A percentile compares a stretch with the other conserved stretches of the same genome.
Conservation (phyloP, 2,888 invertebrate genomes). For the Campopleginae sp. region DNA sequence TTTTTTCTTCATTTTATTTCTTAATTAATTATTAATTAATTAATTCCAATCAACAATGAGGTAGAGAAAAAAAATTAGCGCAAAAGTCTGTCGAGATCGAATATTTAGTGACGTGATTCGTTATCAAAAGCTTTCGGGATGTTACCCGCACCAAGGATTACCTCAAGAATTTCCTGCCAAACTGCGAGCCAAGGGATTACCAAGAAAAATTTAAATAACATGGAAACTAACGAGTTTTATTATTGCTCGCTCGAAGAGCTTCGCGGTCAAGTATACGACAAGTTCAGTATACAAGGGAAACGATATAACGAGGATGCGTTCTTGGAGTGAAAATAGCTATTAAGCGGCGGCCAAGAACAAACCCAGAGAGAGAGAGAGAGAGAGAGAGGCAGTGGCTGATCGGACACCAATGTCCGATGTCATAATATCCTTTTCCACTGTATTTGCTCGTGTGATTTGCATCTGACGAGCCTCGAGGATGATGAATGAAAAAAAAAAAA, state of each 20-base stretch:
- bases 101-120: not conserved
- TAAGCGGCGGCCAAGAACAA: constrained; percentile 31
- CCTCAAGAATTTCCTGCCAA: not conserved
- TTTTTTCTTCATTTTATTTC: not conserved
- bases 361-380: not conserved
- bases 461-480: not conserved
- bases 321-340: constrained; percentile 53
- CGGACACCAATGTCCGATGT: not conserved
- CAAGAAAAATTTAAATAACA: constrained; percentile 38
- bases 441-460: not conserved
- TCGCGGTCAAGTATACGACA: constrained; percentile 53
- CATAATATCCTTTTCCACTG: not conserved
- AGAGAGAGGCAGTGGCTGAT: constrained; percentile 27
- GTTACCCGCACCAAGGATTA: constrained; percentile 25
- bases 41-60: too few relatives aligned
- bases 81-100: not conserved
- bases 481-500: not conserved
- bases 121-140: constrained; percentile 36
- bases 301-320: constrained; percentile 39
- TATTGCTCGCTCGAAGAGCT: constrained; percentile 28
- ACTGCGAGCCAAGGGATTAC: constrained; percentile 23
- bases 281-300: constrained; percentile 31
- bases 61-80: not conserved
- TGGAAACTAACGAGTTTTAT: constrained; percentile 23
- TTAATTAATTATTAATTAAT: too few relatives aligned